These are phyloP conservation scores for Pristionchus maxplancki DNA, from an alignment of 2,888 invertebrate species.

Conservation along the genomic window DNA sequence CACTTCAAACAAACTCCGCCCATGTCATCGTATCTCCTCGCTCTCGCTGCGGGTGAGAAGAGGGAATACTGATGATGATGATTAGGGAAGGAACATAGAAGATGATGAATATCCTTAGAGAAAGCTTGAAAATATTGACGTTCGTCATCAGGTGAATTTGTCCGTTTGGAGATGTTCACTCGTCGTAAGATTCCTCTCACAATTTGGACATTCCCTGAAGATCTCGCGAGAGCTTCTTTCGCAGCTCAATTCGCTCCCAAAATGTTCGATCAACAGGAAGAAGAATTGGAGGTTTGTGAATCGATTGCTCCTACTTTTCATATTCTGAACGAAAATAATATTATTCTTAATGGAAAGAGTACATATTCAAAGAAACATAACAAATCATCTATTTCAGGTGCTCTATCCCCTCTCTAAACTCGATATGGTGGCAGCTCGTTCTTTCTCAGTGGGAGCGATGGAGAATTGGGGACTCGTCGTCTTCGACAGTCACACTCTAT, in stretches of 20 bases:
- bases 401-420: slow-evolving; percentile 75
- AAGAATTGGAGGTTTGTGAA: slow-evolving; percentile 65
- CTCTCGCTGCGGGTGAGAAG: slow-evolving; percentile 76
- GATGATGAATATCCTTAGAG: neutral
- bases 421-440: slow-evolving; percentile 79
- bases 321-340: too few species aligned
- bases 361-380: neutral
- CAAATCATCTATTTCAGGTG: slow-evolving; percentile 55
- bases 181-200: slow-evolving; percentile 70
- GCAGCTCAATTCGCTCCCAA: slow-evolving; percentile 71
- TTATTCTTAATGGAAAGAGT: too few species aligned
- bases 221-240: slow-evolving; percentile 66
- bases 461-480: slow-evolving; percentile 80
- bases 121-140: too few species aligned
- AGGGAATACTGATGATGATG: too few species aligned
- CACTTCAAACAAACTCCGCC: slow-evolving; percentile 77
- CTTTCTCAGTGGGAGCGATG: slow-evolving; percentile 79
- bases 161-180: slow-evolving; percentile 68
- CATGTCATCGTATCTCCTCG: slow-evolving; percentile 79
- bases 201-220: slow-evolving; percentile 71
- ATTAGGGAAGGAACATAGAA: too few species aligned
- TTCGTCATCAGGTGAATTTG: slow-evolving; percentile 71
- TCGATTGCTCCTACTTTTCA: neutral
- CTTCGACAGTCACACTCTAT: slow-evolving; percentile 77
- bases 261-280: slow-evolving; percentile 72